These are phyloP conservation scores for Drosophila austrosaltans DNA, from an alignment of 2,888 invertebrate species.

Conservation along the genomic window DNA sequence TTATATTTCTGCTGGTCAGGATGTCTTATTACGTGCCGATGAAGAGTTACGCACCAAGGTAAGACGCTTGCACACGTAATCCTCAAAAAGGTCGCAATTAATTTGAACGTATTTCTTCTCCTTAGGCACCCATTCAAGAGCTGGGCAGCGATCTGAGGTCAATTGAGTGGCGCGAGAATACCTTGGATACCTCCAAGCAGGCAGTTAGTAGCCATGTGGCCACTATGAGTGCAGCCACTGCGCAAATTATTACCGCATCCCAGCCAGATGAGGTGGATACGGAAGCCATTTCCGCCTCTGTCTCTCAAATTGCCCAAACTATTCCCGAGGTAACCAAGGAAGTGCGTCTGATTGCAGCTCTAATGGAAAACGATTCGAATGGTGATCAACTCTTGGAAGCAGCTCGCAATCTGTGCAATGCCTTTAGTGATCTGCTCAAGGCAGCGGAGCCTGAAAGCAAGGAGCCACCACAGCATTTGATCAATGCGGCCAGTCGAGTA, in stretches of 20 bases:
- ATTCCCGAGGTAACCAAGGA: slow-evolving; percentile 97
- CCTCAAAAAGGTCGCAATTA: neutral
- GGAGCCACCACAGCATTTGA: slow-evolving; percentile 95
- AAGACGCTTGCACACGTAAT: slow-evolving; percentile 13
- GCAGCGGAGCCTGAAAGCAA: slow-evolving; percentile 98
- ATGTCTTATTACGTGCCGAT: slow-evolving; percentile 94
- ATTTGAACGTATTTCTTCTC: neutral
- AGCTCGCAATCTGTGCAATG: slow-evolving; percentile 94
- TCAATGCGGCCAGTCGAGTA: slow-evolving; percentile 97
- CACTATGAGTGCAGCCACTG: slow-evolving; percentile 99
- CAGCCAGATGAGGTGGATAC: slow-evolving; percentile 96
- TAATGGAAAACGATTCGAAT: slow-evolving; percentile 93
- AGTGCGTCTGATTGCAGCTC: slow-evolving; percentile 91
- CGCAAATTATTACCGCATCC: slow-evolving; percentile 96
- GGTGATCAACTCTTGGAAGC: slow-evolving; percentile 96
- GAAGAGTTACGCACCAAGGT: slow-evolving; percentile 87
- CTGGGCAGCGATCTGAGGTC: slow-evolving; percentile 93
- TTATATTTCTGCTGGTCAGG: slow-evolving; percentile 94
- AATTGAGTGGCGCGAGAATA: slow-evolving; percentile 96
- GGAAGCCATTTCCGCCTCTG: slow-evolving; percentile 97
- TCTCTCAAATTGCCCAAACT: slow-evolving; percentile 98
- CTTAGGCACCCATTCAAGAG: slow-evolving; percentile 86
- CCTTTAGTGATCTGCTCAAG: slow-evolving; percentile 96
- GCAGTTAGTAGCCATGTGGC: slow-evolving; percentile 98
- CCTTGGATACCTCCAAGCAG: slow-evolving; percentile 97